These are phyloP conservation scores for Lepus oiostolus DNA, from an alignment of 2,797 vertebrate genomes.

Conservation along the genomic window DNA sequence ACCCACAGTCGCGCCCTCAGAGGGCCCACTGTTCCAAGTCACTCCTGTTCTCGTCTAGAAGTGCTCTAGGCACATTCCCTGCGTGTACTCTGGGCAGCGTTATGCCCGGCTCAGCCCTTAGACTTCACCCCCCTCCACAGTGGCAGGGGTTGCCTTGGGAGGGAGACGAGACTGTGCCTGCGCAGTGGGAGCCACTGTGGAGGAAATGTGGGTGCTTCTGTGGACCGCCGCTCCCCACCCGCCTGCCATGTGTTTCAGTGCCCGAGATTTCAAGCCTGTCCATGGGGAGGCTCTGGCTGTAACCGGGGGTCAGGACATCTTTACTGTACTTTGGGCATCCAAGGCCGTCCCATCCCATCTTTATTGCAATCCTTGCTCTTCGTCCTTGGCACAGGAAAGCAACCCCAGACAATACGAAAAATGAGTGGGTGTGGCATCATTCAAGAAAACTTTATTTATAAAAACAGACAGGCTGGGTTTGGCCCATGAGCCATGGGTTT, in stretches of 20 bases:
- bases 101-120: background rate
- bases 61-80: background rate
- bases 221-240: background rate
- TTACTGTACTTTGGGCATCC: background rate
- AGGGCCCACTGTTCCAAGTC: background rate
- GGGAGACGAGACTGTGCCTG: background rate
- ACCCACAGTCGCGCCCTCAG: background rate
- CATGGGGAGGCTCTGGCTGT: background rate
- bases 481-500: background rate
- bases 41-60: background rate
- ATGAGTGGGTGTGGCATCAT: background rate
- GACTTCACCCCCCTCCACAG: background rate
- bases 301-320: no score
- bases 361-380: background rate
- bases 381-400: background rate
- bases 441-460: background rate
- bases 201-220: background rate
- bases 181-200: no score
- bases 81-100: background rate
- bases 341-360: background rate
- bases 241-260: background rate
- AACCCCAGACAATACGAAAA: background rate
- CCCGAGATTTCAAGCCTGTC: background rate
- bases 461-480: background rate
- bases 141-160: background rate